Evolutionary conservation across 2,797 vertebrate species (phyloP), one percentile per base, ranked within the genome.

Genomic region (Microchirus variegatus): DNA sequence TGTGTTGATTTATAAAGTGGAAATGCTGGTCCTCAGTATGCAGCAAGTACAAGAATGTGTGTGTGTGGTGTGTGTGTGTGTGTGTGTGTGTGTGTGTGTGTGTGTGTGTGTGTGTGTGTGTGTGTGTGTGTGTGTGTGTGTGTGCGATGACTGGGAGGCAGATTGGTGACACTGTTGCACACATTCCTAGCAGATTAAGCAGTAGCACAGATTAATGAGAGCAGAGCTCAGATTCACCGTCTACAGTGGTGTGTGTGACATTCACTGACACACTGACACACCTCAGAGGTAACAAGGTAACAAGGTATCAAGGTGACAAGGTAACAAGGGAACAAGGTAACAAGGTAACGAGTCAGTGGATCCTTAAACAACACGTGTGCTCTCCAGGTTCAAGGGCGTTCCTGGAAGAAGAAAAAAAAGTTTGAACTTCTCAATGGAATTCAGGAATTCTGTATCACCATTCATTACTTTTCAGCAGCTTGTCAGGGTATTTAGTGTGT

Each of bases 181-280:
- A 87, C 74, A 85, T 84, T 89, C 84, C 83, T 74, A 10, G 22
- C 54, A 79, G 78, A 86, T 85, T 84, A 85, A 71, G 18, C 50
- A 57, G 48, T 51, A 51, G 65, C 49, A 31, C 57, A 70, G 65
- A 80, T 80, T 66, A 75, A 63, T 65, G 66, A n/a, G 49, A n/a
- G 40, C 50, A 49, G 22, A 56, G 75, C 62, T 73, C 78, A 67
- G 19, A 70, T 67, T 79, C 50, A 19, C 36, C 16, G 5, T 51
- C 19, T 40, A 1, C 52, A 53, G 15, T 42, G 14, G 4, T 10
- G 8, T 46, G 47, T 48, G 31, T 43, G 36, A 52, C 19, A 51
- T 40, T 36, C 36, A n/a, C n/a, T n/a, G n/a, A n/a, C n/a, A n/a
- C n/a, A n/a, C n/a, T n/a, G n/a, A n/a, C n/a, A n/a, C n/a, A n/a